Conservation (phyloP, 2,113 vertebrate species). For the Ivindomyrus marchei region DNA sequence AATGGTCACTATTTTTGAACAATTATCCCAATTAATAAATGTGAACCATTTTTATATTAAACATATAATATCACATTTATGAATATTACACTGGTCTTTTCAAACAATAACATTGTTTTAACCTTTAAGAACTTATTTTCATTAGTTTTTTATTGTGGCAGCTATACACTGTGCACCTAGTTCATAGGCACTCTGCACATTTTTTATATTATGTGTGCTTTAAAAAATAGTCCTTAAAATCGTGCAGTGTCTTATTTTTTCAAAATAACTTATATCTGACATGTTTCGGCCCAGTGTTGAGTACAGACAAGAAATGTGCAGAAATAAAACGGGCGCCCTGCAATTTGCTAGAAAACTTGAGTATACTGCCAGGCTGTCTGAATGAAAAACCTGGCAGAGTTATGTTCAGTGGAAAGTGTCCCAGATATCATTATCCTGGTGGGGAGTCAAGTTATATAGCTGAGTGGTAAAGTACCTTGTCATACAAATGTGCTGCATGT, state of each 20-base stretch:
- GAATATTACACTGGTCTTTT: not conserved
- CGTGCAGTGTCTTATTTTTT: not conserved
- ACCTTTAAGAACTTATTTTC: not conserved
- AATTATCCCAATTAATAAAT: not conserved
- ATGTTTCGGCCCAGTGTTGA: not conserved
- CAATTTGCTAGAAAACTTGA: not conserved
- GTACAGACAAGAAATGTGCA: not conserved
- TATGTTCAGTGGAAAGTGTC: not conserved
- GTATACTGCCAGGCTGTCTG: constrained; percentile 11
- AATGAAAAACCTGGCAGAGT: not conserved
- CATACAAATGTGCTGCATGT: constrained; percentile 17
- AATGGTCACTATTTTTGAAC: not conserved
- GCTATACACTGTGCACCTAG: not conserved
- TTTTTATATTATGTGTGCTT: not conserved
- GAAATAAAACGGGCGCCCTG: not conserved
- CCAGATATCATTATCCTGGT: constrained; percentile 18
- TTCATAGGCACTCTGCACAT: not conserved
- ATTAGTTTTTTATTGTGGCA: not conserved
- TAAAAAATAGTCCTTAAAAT: constrained; percentile 4
- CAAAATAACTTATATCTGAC: not conserved
- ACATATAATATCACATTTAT: not conserved
- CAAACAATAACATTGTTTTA: not conserved
- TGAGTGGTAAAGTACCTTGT: constrained; percentile 3
- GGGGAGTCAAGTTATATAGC: constrained; percentile 15
- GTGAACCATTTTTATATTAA: not conserved